Conservation (phyloP, 2,113 vertebrate genomes). For the Electrona antarctica region DNA sequence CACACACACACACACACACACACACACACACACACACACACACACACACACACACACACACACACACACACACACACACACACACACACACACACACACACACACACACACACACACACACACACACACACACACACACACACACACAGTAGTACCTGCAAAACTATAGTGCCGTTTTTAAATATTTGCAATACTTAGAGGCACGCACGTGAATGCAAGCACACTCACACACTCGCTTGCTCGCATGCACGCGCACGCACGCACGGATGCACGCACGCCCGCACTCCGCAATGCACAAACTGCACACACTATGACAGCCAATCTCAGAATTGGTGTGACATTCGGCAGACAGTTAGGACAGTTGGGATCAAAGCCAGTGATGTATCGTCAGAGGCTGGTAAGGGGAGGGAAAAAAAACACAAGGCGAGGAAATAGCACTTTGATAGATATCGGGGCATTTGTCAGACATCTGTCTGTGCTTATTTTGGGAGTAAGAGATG, state of each 20-base stretch:
- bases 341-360: slow-evolving; percentile 64
- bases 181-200: no score
- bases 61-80: neutral
- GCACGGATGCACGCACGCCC: slow-evolving; percentile 3
- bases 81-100: neutral
- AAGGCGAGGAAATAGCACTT: slow-evolving; percentile 61
- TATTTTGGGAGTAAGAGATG: slow-evolving; percentile 72
- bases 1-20: no score
- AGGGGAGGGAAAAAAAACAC: slow-evolving; percentile 39
- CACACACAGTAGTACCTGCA: neutral
- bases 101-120: neutral
- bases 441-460: slow-evolving; percentile 71
- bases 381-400: slow-evolving; percentile 63
- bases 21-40: no score
- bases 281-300: neutral
- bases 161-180: no score
- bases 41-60: neutral
- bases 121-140: neutral
- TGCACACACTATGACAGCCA: slow-evolving; percentile 30
- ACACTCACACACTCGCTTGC: neutral
- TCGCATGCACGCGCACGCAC: neutral
- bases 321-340: slow-evolving; percentile 58
- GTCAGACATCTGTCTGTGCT: slow-evolving; percentile 68
- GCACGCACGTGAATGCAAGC: no score
- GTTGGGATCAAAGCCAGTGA: slow-evolving; percentile 68